These are phyloP conservation scores for Platorchestia sp. DNA, from an alignment of 1,140 invertebrate genomes.

Conservation along the genomic window DNA sequence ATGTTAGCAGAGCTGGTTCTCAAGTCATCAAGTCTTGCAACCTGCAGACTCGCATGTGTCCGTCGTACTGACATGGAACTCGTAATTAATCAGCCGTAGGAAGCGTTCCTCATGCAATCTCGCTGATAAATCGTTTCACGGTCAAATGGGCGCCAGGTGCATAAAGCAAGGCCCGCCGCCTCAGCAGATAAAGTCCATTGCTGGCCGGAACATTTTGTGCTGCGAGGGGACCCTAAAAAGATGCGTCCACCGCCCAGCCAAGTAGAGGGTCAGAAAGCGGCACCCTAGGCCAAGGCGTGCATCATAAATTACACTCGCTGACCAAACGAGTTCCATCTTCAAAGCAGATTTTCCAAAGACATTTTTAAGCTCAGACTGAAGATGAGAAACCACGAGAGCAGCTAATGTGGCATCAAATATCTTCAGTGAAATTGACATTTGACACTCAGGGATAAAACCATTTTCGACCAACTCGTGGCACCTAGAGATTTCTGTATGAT, in stretches of 20 bases:
- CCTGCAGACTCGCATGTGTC: background rate
- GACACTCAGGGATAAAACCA: too few species aligned
- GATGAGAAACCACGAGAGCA: background rate
- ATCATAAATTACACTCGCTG: constrained; percentile 29
- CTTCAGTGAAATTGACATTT: background rate
- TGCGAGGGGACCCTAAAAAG: background rate
- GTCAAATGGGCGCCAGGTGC: constrained; percentile 52
- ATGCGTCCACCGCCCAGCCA: background rate
- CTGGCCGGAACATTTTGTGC: constrained; percentile 20
- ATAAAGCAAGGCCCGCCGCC: constrained; percentile 15
- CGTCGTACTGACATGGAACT: background rate
- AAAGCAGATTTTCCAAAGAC: background rate
- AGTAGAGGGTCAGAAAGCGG: background rate
- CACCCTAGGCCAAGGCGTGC: background rate
- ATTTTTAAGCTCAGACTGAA: background rate
- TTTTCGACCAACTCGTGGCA: too few species aligned
- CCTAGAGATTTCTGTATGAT: too few species aligned
- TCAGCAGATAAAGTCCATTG: constrained; percentile 48
- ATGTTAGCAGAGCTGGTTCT: background rate
- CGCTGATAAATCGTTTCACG: constrained; percentile 50
- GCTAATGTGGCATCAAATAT: background rate
- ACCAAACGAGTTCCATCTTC: constrained; percentile 19
- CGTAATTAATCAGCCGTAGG: constrained; percentile 22
- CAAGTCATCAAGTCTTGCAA: background rate
- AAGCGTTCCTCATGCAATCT: constrained; percentile 9